Base-by-base conservation (phyloP, 1,140 invertebrate genomes). In the Heliconius congener region DNA sequence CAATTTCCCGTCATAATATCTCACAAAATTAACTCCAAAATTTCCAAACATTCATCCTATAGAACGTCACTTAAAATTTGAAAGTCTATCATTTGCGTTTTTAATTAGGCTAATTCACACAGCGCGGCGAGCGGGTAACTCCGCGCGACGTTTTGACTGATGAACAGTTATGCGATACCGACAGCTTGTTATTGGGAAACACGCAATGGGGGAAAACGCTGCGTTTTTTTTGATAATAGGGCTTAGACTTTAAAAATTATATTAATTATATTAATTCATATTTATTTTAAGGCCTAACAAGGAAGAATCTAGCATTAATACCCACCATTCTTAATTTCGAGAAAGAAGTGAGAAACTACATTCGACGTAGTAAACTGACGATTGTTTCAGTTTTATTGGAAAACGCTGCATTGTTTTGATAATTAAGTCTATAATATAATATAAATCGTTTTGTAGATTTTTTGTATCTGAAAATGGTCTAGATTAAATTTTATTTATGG, bases 61-160 rank as follows among this genome's bases (percentile, higher is more conserved):
- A 27, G 60, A 30, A 66, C 23, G 60, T 73, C 73, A 60, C 60
- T 81, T 72, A 71, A 77, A 81, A 74, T 81, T 81, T 77, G 55
- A 77, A 74, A 81, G 55, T 74, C 55, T 76, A 77, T 81, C 79
- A 71, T 74, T 81, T 57, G 75, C 72, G 79, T 83, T 82, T 83
- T 83, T 83, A 83, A 83, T 83, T 79, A 81, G 74, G 75, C 82
- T 83, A 83, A 83, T 83, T 74, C 73, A 71, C 71, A 81, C 80
- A 37, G 76, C 39, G 76, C 60, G 39, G 52, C 66, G 76, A 55
- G 60, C 74, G 79, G 74, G 74, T 83, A 83, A 83, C 76, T 66
- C 75, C 39, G 73, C 74, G 77, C 77, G 82, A 76, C 82, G 82
- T 76, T 74, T 34, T 83, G 82, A 83, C 77, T 83, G 82, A 83